Base-by-base conservation (phyloP, 1,140 invertebrate species). In the Drosophila santomea region DNA sequence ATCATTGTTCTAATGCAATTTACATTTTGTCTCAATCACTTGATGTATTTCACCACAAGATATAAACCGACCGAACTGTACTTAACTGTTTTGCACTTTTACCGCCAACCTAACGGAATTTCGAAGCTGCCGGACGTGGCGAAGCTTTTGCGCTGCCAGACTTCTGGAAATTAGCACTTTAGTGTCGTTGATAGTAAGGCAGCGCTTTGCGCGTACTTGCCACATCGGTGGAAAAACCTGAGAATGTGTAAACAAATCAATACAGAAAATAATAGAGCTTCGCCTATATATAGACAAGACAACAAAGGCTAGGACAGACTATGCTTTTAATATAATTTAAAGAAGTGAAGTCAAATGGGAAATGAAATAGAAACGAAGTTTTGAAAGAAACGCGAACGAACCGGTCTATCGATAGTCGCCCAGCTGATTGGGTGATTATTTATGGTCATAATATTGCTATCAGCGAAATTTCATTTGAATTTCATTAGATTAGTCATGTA, bases 401-500 rank as follows among this genome's bases (percentile, higher is more conserved):
- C 11, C 1, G n/a, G 15, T 51, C 28, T 68, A 68, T 66, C 64
- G 61, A 68, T 68, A 68, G 61, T 10, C 32, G 15, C 20, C 17
- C 64, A 68, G 64, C 64, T 68, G 64, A 68, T 50, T 28, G 8
- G 3, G 28, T 44, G 38, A 32, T 52, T 64, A 68, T 52, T 52
- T 66, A 44, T 66, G 39, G 23, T 15, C n/a, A 50, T 63, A 67
- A 63, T 41, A 63, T 25, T 50, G 35, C 7, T 35, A 59, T 59
- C 55, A 35, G 38, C 14, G 48, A 63, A 45, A 68, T 39, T 32
- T 32, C 61, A 36, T 23, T 57, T 69, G 64, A 71, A 72, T 72
- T 72, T 72, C 68, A 48, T 72, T 71, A 50, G 64, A 71, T 71
- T 71, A 58, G 66, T 71, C 68, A 71, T 71, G 44, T 25, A 44